These are phyloP conservation scores for Folsomia candida DNA, from an alignment of 2,888 invertebrate species.

Conservation along the genomic window DNA sequence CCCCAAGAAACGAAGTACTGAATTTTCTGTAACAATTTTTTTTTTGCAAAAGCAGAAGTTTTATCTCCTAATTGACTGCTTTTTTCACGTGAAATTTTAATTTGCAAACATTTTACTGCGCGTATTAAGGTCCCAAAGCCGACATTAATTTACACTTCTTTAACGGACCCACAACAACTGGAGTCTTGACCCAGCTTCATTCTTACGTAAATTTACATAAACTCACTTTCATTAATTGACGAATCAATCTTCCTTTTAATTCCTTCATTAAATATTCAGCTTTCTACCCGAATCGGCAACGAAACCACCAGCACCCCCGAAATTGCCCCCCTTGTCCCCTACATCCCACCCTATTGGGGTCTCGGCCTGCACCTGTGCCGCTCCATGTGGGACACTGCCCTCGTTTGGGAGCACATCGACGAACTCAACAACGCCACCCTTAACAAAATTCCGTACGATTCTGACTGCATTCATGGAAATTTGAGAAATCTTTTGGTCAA, in stretches of 20 bases:
- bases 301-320: no score
- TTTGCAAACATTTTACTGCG: no score
- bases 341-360: conserved; percentile 55
- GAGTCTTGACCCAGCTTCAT: conserved; percentile 55
- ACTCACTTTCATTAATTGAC: no score
- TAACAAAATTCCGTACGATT: conserved; percentile 52
- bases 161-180: conserved; percentile 59
- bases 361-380: conserved; percentile 58
- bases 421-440: conserved; percentile 6
- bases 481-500: conserved; percentile 51
- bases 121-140: conserved; percentile 7
- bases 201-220: conserved; percentile 26
- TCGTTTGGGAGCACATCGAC: conserved; percentile 51
- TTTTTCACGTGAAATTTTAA: no score
- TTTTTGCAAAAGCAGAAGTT: no score
- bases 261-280: no score
- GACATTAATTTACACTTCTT: conserved; percentile 57
- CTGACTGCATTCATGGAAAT: conserved; percentile 58
- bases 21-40: no score
- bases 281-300: no score
- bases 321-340: neutral
- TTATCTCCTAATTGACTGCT: no score
- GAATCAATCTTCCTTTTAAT: no score
- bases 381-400: conserved; percentile 48
- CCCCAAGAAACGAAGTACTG: no score